phyloP scores from a whole-genome alignment of 2,113 vertebrate species.

The human region GRCh38 chr5:50404001-50404500 shows the following conservation, averaged over 20 bases:
- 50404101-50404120: not conserved
- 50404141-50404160: constrained; percentile 53
- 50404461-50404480: not conserved
- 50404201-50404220: not conserved
- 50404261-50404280: not conserved
- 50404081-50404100: not conserved
- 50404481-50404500: not conserved
- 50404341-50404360: not conserved
- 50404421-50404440: not conserved
- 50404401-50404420: not conserved
- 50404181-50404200: not conserved
- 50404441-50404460: not conserved
- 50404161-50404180: not conserved
- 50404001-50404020: not conserved
- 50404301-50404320: not conserved
- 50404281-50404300: not conserved
- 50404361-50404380: not conserved
- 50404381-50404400: not conserved
- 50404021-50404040: not conserved
- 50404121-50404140: not conserved
- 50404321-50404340: too few species aligned
- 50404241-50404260: not conserved
- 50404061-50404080: not conserved
- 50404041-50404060: not conserved
- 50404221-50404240: not conserved